These are phyloP conservation scores for Catostomus latipinnis DNA, from an alignment of 2,797 vertebrate genomes.

Conservation along the genomic window DNA sequence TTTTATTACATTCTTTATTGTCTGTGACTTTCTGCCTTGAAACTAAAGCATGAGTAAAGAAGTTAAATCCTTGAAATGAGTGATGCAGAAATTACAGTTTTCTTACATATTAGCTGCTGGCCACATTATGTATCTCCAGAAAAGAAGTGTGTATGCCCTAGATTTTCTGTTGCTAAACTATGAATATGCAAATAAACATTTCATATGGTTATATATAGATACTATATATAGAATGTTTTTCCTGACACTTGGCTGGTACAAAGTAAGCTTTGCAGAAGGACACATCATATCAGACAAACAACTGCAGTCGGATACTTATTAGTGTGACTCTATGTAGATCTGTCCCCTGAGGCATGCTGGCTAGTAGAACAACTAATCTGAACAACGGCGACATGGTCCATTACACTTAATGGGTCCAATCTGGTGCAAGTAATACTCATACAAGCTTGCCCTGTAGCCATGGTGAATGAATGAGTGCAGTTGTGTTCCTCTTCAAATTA, in stretches of 20 bases:
- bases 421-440: constrained; percentile 22
- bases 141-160: neutral
- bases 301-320: neutral
- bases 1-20: neutral
- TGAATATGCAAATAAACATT: neutral
- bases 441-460: neutral
- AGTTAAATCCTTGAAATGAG: neutral
- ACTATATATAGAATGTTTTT: neutral
- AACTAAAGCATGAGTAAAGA: neutral
- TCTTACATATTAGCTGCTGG: neutral
- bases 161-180: neutral
- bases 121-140: neutral
- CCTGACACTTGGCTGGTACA: too few relatives aligned
- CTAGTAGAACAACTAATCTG: constrained; percentile 38
- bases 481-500: neutral
- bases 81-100: neutral
- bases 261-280: neutral
- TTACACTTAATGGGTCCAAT: constrained; percentile 63
- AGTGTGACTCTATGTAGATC: constrained; percentile 1
- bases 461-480: neutral
- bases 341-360: neutral
- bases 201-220: neutral
- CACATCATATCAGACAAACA: neutral
- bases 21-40: neutral
- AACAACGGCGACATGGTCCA: constrained; percentile 53